Evolutionary conservation across 1,140 invertebrate genomes (phyloP).

Genomic region (Euwallacea fornicatus): DNA sequence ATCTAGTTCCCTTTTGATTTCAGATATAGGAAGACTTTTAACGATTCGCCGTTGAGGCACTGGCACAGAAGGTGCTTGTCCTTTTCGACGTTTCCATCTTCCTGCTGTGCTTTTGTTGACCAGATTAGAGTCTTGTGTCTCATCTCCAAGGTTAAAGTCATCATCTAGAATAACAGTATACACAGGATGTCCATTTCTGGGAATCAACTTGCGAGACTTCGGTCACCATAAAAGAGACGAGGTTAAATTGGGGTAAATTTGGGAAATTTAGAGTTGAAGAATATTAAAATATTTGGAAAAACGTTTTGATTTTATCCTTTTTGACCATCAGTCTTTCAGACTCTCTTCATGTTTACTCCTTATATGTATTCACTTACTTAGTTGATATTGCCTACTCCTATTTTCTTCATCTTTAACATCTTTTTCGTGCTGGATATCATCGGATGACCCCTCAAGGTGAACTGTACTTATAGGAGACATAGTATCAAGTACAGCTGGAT

Average conservation of each 20-base stretch:
- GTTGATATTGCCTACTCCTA: constrained; percentile 55
- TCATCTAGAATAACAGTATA: neutral
- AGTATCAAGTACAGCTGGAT: too few species aligned
- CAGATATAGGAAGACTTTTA: constrained; percentile 70
- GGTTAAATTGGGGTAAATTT: too few species aligned
- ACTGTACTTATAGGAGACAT: neutral
- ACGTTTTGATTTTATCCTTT: too few species aligned
- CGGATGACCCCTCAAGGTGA: neutral
- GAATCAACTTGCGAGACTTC: neutral
- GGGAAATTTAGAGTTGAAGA: too few species aligned
- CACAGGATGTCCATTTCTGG: neutral
- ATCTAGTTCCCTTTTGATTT: constrained; percentile 72
- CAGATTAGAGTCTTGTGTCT: neutral
- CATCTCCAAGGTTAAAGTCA: neutral
- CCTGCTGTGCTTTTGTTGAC: constrained; percentile 64
- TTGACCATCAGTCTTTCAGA: too few species aligned
- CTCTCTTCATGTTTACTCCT: too few species aligned
- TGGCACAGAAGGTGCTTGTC: constrained; percentile 77
- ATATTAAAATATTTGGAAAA: too few species aligned
- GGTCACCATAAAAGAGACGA: neutral
- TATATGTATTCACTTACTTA: constrained; percentile 23
- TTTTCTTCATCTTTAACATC: constrained; percentile 62
- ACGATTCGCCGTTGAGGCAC: constrained; percentile 67
- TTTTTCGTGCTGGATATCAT: constrained; percentile 56
- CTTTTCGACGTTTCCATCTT: constrained; percentile 75